These are phyloP conservation scores for Cheilosia grossa DNA, from an alignment of 2,888 invertebrate genomes.

Conservation along the genomic window DNA sequence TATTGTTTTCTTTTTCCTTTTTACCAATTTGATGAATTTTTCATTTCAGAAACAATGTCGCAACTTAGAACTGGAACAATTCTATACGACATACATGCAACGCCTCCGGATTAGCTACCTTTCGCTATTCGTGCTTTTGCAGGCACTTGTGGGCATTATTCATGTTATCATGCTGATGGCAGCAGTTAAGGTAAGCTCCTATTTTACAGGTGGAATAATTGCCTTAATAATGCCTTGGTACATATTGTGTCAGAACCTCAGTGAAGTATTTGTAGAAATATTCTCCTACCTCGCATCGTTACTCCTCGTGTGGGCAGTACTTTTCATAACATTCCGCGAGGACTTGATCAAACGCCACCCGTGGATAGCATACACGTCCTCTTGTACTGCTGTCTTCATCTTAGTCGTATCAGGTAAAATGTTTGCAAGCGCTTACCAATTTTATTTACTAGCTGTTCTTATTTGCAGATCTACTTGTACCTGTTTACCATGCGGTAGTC, in stretches of 20 bases:
- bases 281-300: conserved; percentile 80
- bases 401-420: conserved; percentile 85
- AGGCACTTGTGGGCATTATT: conserved; percentile 86
- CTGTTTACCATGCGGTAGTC: conserved; percentile 86
- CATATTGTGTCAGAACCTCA: conserved; percentile 76
- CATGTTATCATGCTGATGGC: conserved; percentile 86
- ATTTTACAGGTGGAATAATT: not conserved
- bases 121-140: conserved; percentile 89
- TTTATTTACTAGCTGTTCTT: not conserved
- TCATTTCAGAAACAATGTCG: conserved; percentile 88
- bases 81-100: conserved; percentile 90
- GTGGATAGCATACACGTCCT: conserved; percentile 82
- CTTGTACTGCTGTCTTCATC: conserved; percentile 83
- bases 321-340: conserved; percentile 81
- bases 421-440: not conserved
- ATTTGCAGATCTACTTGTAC: conserved; percentile 86
- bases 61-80: conserved; percentile 89
- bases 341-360: conserved; percentile 81
- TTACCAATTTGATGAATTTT: not conserved
- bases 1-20: no score
- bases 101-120: conserved; percentile 91
- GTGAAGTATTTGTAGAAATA: conserved; percentile 80
- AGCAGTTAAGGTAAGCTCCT: conserved; percentile 81
- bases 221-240: not conserved
- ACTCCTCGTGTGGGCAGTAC: conserved; percentile 80